Conservation (phyloP, 2,113 vertebrate genomes). For the Morone chrysops region DNA sequence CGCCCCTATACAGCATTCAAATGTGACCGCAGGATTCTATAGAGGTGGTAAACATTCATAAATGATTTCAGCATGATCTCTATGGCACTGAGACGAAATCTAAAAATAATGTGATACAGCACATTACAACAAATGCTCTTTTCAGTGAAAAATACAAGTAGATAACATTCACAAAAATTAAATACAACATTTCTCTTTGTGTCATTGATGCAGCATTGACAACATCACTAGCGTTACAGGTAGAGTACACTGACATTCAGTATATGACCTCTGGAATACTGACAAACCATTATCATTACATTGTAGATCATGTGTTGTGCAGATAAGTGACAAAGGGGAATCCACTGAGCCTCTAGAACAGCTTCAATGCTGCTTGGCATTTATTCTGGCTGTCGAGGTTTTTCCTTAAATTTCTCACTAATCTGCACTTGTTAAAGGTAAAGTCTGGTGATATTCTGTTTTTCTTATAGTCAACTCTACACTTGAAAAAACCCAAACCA, state of each 20-base stretch:
- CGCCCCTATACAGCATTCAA: slow-evolving; percentile 46
- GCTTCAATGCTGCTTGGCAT: not conserved
- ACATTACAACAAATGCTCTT: slow-evolving; percentile 23
- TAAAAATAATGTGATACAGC: slow-evolving; percentile 13
- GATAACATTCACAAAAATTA: slow-evolving; percentile 46
- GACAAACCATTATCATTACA: not conserved
- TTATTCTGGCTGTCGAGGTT: not conserved
- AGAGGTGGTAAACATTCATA: slow-evolving; percentile 62
- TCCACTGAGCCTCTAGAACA: not conserved
- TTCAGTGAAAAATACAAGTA: slow-evolving; percentile 26
- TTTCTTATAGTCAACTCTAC: not conserved
- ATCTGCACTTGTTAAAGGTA: not conserved
- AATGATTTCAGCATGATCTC: slow-evolving; percentile 48
- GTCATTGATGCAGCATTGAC: slow-evolving; percentile 33
- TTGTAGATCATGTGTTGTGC: too few species aligned
- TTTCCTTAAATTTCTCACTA: not conserved
- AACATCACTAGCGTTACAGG: slow-evolving; percentile 23
- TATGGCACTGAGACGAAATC: slow-evolving; percentile 62
- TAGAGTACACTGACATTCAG: not conserved
- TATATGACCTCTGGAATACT: not conserved
- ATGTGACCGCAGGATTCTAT: not conserved
- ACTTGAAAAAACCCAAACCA: not conserved
- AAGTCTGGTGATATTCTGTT: not conserved
- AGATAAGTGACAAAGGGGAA: not conserved
- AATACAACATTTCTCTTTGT: slow-evolving; percentile 10